These are phyloP conservation scores for Sinotaia quadrata DNA, from an alignment of 2,888 invertebrate species.

Conservation along the genomic window DNA sequence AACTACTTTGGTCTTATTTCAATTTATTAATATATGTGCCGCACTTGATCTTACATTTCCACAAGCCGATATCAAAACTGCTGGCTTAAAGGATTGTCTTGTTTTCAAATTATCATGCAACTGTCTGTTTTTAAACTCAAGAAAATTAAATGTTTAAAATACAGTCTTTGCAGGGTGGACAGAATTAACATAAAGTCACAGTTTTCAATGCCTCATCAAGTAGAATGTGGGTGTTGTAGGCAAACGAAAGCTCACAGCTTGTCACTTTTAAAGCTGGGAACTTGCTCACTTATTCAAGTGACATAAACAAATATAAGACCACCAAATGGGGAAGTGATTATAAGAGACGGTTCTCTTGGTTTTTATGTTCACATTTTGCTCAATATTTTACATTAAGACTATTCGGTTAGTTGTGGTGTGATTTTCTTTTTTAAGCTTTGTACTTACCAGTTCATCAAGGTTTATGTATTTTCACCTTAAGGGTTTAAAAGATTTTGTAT, in stretches of 20 bases:
- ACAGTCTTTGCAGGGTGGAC: too few species aligned
- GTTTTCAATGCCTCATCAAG: conserved; percentile 14
- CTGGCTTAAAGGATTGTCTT: too few species aligned
- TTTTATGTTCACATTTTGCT: background rate
- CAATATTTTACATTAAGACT: background rate
- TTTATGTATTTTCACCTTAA: too few species aligned
- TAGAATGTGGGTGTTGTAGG: background rate
- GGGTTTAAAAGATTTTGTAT: too few species aligned
- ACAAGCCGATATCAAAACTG: too few species aligned
- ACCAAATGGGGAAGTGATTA: background rate
- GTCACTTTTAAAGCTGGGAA: conserved; percentile 19
- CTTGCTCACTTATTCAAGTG: background rate
- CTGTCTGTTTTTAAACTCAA: too few species aligned
- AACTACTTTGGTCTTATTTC: too few species aligned
- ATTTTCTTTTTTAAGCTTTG: background rate
- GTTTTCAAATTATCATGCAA: too few species aligned
- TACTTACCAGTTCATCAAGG: background rate
- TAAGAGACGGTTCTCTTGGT: background rate
- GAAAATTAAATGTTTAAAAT: too few species aligned
- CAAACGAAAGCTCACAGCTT: conserved; percentile 22
- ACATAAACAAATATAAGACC: background rate
- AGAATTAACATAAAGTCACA: too few species aligned
- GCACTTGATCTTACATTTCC: too few species aligned
- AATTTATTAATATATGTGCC: too few species aligned
- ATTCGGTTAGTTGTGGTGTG: background rate